Conservation (phyloP, 1,140 invertebrate genomes). For the Drosophila ambigua region DNA sequence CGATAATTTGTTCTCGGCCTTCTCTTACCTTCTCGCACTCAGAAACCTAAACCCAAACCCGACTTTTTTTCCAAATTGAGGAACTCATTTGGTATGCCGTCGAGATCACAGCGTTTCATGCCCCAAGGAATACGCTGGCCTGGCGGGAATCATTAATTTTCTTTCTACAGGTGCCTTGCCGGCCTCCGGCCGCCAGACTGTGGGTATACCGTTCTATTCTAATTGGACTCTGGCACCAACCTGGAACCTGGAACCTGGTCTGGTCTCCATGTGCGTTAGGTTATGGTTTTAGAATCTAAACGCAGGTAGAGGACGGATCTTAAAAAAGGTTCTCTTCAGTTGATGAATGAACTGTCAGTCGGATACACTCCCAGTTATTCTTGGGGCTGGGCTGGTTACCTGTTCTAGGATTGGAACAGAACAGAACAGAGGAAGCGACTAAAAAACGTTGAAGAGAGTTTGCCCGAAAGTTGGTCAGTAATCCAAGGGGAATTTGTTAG, state of each 20-base stretch:
- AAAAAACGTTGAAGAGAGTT: not conserved
- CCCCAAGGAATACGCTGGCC: slow-evolving; percentile 13
- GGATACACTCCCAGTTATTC: slow-evolving; percentile 5
- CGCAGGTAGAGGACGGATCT: slow-evolving; percentile 29
- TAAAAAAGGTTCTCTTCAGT: slow-evolving; percentile 16
- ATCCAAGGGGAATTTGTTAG: no score
- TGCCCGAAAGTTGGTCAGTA: not conserved
- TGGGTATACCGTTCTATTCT: slow-evolving; percentile 49
- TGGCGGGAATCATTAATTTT: slow-evolving; percentile 45
- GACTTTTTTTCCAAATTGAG: slow-evolving; percentile 11
- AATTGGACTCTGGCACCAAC: slow-evolving; percentile 39
- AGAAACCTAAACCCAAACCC: not conserved
- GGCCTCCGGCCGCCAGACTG: not conserved
- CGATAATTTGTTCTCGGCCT: slow-evolving; percentile 22
- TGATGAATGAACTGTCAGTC: slow-evolving; percentile 61
- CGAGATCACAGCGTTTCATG: not conserved
- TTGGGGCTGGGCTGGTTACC: slow-evolving; percentile 22
- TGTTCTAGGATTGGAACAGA: slow-evolving; percentile 16
- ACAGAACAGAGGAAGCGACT: no score
- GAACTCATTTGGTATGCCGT: slow-evolving; percentile 38
- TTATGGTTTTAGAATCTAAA: slow-evolving; percentile 38
- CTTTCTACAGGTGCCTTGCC: slow-evolving; percentile 13
- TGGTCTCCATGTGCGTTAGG: slow-evolving; percentile 49
- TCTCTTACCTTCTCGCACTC: slow-evolving; percentile 24
- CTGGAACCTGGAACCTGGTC: slow-evolving; percentile 10